Evolutionary conservation across 2,113 vertebrate genomes (phyloP), one percentile per base, ranked within the genome.

Genomic region (Gopherus evgoodei): DNA sequence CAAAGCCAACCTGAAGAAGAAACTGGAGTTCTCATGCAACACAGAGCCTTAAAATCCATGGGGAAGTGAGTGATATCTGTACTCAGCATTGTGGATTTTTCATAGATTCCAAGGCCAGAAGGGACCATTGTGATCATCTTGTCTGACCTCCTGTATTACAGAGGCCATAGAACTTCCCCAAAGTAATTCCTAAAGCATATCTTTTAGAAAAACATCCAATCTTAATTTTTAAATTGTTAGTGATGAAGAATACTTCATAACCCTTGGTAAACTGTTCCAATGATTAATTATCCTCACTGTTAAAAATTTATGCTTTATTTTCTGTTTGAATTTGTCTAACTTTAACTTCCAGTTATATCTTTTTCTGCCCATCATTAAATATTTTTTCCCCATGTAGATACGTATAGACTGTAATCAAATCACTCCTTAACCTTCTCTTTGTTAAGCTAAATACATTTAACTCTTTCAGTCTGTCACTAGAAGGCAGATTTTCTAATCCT

Each of bases 1-100:
- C 90, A 93, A 89, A 94, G 69, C 87, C 69, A 16, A 11, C 81
- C 57, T 13, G 52, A 90, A 88, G 93, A 83, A 81, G 88, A 91
- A 84, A 56, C 44, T 38, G n/a, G n/a, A 38, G 69, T 72, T 72
- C n/a, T 10, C n/a, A 72, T 5, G 69, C n/a, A 72, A 72, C n/a
- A 72, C 35, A 72, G 25, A 31, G 25, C 59, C 11, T 72, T 72
- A 54, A 81, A 88, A 90, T 24, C 14, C 27, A 49, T 35, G 57
- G 91, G 91, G 78, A 85, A 78, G 57, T 42, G 79, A 88, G 75
- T 81, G 1, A 9, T 80, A 92, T 95, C 88, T 91, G 81, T 94
- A 91, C 59, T 65, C 42, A 0, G 2, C 88, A 78, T 8, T 72
- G n/a, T 81, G 88, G 93, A 59, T 2, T 38, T 38, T 62, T 31